phyloP scores from a whole-genome alignment of 2,113 vertebrate species.

The Pampusana beccarii region DNA sequence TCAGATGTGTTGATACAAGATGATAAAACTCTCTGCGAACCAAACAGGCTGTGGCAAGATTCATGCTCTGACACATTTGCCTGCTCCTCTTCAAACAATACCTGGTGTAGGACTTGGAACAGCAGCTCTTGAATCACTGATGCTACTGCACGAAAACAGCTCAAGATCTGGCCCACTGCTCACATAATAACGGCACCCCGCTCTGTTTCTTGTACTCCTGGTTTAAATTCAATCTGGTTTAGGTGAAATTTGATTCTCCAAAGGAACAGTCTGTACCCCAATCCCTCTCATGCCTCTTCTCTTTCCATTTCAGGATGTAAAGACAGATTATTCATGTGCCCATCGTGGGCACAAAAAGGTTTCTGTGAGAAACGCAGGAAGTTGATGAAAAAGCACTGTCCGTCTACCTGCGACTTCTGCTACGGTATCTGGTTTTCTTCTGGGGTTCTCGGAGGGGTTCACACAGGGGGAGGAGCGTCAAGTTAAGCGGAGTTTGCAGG shows the following conservation, averaged over 20 bases:
- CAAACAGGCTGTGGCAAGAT: not conserved
- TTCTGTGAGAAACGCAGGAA: conserved; percentile 85
- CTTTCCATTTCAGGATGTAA: conserved; percentile 82
- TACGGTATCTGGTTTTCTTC: conserved; percentile 73
- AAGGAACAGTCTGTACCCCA: not conserved
- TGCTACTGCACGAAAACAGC: not conserved
- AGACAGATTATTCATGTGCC: conserved; percentile 89
- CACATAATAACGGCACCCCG: accelerated
- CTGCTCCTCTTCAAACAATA: not conserved
- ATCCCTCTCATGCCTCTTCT: accelerated
- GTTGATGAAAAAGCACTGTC: conserved; percentile 95
- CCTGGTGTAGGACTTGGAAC: not conserved
- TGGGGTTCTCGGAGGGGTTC: not conserved
- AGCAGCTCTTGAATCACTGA: not conserved
- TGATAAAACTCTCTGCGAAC: not conserved
- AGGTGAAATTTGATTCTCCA: not conserved
- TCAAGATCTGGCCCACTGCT: accelerated
- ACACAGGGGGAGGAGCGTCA: not conserved
- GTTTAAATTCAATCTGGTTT: no score
- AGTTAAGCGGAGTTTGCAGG: not conserved
- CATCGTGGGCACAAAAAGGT: conserved; percentile 86
- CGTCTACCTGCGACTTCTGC: conserved; percentile 94
- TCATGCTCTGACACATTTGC: not conserved
- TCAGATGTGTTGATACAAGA: not conserved
- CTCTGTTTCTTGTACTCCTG: no score